These are phyloP conservation scores for Cryptus viduatorius DNA, from an alignment of 2,888 invertebrate genomes.

Conservation along the genomic window DNA sequence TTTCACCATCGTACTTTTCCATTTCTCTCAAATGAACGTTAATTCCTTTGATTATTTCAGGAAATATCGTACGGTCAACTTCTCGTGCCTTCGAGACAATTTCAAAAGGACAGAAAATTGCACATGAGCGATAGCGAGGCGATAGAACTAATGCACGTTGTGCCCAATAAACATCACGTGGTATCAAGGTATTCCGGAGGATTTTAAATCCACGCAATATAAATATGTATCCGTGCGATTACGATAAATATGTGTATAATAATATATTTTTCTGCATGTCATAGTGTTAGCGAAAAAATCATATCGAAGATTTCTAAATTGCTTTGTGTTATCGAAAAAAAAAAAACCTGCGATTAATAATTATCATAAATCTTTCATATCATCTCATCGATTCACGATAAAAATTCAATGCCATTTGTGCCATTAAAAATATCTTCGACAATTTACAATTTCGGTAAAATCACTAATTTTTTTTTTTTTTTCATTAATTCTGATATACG, in stretches of 20 bases:
- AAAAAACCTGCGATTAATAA: constrained; percentile 12
- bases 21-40: constrained; percentile 25
- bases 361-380: constrained; percentile 31
- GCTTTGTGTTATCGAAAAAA: constrained; percentile 19
- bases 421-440: constrained; percentile 5
- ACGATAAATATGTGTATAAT: constrained; percentile 2
- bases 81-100: constrained; percentile 90
- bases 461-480: not conserved
- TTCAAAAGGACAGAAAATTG: constrained; percentile 84
- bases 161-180: constrained; percentile 86
- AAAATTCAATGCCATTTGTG: constrained; percentile 11
- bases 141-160: constrained; percentile 82
- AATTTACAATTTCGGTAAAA: not conserved
- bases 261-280: constrained; percentile 35
- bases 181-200: constrained; percentile 86
- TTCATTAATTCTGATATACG: not conserved
- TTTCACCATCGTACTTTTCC: not conserved
- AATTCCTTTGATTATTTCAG: constrained; percentile 83
- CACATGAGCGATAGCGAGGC: constrained; percentile 80
- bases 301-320: constrained; percentile 14
- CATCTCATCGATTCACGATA: constrained; percentile 36
- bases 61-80: constrained; percentile 96
- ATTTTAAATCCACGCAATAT: not conserved
- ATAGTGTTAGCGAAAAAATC: constrained; percentile 22
- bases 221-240: not conserved